Evolutionary conservation across 2,888 invertebrate genomes (phyloP), one percentile per base, ranked within the genome.

Genomic region (Acleris literana): DNA sequence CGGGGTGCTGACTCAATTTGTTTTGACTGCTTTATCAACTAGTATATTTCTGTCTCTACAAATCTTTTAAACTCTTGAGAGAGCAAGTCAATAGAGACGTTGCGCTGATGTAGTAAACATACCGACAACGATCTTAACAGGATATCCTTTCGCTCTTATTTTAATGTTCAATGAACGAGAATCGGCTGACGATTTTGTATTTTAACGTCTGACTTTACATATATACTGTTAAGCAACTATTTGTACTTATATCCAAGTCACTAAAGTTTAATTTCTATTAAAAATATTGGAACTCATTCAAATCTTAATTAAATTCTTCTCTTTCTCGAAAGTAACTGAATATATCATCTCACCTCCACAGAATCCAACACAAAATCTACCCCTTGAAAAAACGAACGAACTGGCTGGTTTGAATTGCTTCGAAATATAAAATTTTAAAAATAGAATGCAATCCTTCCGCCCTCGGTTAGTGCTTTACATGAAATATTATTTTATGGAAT

Each of bases 401-500:
- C 56, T 76, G 76, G 71, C 74, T 78, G 78, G 76, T 76, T 80
- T 80, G 83, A 87, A 89, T 88, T 87, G 87, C 82, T 84, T 87
- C 81, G 85, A 89, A 91, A 90, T 89, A 88, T 90, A 87, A 88
- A 88, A 86, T 79, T 81, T 85, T 86, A 86, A 88, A 91, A 92
- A 92, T 92, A 92, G 92, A 92, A 92, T 86, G 84, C 90, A 91
- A 91, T 91, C 92, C 92, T 92, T 92, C 92, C 92, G 90, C 91
- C 92, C 92, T 90, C 90, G 85, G 86, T 88, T 90, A 88, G 89
- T 88, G 89, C 89, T 91, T 91, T 91, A 92, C 92, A 92, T 91
- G 92, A 92, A 92, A 92, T 92, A 92, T 91, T 92, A 92, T 91
- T 92, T 92, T 91, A 92, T 91, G 91, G 90, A 91, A 91, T 92